A percentile compares a stretch with the other conserved stretches of the same genome.
phyloP scores from a whole-genome alignment of 2,797 vertebrate species.

The Australoheros facetus region DNA sequence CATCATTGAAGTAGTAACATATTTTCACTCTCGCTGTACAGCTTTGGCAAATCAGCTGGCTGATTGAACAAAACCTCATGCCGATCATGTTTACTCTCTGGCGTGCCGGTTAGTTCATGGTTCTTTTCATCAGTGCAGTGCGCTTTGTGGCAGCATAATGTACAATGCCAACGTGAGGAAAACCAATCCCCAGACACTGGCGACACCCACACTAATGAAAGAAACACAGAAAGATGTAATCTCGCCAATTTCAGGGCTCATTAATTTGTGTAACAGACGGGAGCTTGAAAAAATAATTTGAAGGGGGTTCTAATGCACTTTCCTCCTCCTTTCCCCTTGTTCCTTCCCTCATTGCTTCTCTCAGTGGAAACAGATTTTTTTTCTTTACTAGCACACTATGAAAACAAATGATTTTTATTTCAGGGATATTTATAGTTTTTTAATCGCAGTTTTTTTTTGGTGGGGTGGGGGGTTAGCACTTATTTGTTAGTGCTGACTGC shows the following conservation, averaged over 20 bases:
- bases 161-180: constrained; percentile 34
- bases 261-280: constrained; percentile 66
- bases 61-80: constrained; percentile 30
- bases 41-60: constrained; percentile 41
- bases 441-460: constrained; percentile 41
- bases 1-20: constrained; percentile 24
- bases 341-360: constrained; percentile 8
- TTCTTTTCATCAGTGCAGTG: constrained; percentile 17
- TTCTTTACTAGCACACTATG: background rate
- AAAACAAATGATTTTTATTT: constrained; percentile 15
- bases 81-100: constrained; percentile 58
- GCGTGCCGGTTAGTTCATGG: constrained; percentile 46
- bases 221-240: constrained; percentile 60
- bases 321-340: background rate
- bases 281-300: constrained; percentile 63
- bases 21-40: constrained; percentile 15
- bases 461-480: background rate
- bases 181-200: constrained; percentile 46
- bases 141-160: background rate
- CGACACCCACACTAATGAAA: constrained; percentile 59
- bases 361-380: constrained; percentile 12
- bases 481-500: constrained; percentile 9
- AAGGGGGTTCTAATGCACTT: constrained; percentile 42
- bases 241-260: constrained; percentile 74
- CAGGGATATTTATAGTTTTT: constrained; percentile 18